phyloP scores from a whole-genome alignment of 2,113 vertebrate species.

The Apistogramma diplotaenia region DNA sequence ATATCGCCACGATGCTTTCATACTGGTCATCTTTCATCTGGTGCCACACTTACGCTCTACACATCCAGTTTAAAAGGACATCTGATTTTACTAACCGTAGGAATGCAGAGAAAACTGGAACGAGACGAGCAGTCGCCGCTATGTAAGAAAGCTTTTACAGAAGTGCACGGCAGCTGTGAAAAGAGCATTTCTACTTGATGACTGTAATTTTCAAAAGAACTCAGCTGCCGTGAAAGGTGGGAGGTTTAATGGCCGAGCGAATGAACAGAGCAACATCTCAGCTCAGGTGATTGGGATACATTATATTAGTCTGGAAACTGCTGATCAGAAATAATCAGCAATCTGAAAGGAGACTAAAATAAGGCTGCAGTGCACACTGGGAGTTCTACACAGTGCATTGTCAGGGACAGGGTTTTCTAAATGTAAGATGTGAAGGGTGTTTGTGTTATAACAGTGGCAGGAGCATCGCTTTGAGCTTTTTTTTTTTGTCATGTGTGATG shows the following conservation, averaged over 20 bases:
- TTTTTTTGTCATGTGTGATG: too few relatives aligned
- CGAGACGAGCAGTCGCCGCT: neutral
- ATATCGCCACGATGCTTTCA: neutral
- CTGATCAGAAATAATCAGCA: conserved; percentile 11
- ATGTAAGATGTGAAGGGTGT: neutral
- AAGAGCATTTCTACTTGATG: conserved; percentile 50
- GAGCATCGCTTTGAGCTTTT: neutral
- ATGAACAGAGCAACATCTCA: neutral
- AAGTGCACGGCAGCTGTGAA: conserved; percentile 21
- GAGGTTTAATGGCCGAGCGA: conserved; percentile 32
- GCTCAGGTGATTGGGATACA: conserved; percentile 22
- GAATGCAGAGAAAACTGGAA: conserved; percentile 24
- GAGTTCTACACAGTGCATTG: neutral
- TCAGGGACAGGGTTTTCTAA: conserved; percentile 4
- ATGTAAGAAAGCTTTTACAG: conserved; percentile 14
- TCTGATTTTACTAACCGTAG: conserved; percentile 4
- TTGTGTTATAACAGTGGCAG: neutral
- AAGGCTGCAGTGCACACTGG: neutral
- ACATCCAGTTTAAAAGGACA: neutral
- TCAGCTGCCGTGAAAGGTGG: conserved; percentile 35
- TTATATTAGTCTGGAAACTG: conserved; percentile 20
- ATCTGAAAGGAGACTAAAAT: neutral
- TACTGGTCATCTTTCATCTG: neutral
- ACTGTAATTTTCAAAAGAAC: conserved; percentile 55
- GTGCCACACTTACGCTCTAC: neutral